A percentile compares a stretch with the other conserved stretches of the same genome.
phyloP scores from a whole-genome alignment of 2,888 invertebrate genomes.

The Temnothorax ravouxi region DNA sequence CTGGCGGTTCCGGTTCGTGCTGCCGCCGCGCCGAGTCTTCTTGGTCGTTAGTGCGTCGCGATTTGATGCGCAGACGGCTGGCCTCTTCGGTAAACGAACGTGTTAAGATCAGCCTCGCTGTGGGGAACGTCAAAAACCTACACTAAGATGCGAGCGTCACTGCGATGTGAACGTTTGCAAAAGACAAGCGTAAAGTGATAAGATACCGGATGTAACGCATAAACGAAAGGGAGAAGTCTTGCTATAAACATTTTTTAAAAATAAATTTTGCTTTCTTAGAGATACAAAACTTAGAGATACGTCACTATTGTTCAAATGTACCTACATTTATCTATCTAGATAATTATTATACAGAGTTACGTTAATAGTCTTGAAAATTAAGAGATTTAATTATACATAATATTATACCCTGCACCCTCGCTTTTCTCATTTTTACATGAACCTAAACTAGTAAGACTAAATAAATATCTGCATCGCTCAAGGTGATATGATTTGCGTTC shows the following conservation, averaged over 20 bases:
- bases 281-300: neutral
- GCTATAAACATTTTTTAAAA: neutral
- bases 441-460: neutral
- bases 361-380: neutral
- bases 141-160: constrained; percentile 8
- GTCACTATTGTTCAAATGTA: neutral
- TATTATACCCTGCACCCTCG: neutral
- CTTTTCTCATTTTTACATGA: neutral
- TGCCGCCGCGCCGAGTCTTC: constrained; percentile 55
- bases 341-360: neutral
- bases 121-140: constrained; percentile 40
- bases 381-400: neutral
- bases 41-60: constrained; percentile 65
- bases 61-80: constrained; percentile 68
- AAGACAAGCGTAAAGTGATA: constrained; percentile 31
- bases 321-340: neutral
- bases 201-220: constrained; percentile 27
- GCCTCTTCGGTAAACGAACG: constrained; percentile 60
- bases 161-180: constrained; percentile 16
- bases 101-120: constrained; percentile 34
- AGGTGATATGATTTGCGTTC: constrained; percentile 51
- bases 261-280: neutral
- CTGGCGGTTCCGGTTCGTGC: constrained; percentile 58
- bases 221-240: neutral
- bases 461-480: constrained; percentile 21